These are phyloP conservation scores for Larimichthys polyactis DNA, from an alignment of 2,113 vertebrate genomes.

Conservation along the genomic window DNA sequence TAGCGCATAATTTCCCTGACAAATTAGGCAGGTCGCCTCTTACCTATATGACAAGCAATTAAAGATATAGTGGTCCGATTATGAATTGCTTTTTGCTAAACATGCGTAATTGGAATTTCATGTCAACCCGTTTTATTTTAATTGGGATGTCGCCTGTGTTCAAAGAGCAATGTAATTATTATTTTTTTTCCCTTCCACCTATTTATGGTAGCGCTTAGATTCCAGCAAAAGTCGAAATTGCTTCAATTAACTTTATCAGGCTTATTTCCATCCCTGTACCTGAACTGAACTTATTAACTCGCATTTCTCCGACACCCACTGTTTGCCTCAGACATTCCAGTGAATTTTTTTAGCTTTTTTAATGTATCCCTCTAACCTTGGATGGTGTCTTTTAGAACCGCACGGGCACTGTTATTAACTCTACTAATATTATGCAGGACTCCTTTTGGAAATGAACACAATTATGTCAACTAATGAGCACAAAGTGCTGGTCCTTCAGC, in stretches of 20 bases:
- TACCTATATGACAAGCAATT: slow-evolving; percentile 72
- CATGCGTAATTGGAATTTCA: slow-evolving; percentile 49
- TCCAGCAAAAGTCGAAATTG: slow-evolving; percentile 53
- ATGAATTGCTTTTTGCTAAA: slow-evolving; percentile 59
- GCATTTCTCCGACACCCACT: background rate
- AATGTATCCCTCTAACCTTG: background rate
- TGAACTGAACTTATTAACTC: slow-evolving; percentile 33
- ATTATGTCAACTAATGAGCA: background rate
- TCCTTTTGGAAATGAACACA: background rate
- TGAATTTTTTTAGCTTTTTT: background rate
- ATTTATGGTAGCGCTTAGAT: slow-evolving; percentile 18
- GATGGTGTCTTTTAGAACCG: background rate
- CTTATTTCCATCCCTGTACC: slow-evolving; percentile 35
- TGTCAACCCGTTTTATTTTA: slow-evolving; percentile 53
- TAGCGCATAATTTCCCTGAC: slow-evolving; percentile 38
- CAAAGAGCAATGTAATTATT: slow-evolving; percentile 70
- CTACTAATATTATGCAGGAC: background rate
- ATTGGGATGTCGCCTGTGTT: slow-evolving; percentile 54
- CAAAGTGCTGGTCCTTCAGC: background rate
- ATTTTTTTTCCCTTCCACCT: slow-evolving; percentile 21
- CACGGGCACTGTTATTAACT: background rate
- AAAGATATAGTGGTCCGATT: slow-evolving; percentile 45
- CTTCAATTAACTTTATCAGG: slow-evolving; percentile 68
- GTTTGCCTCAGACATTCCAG: background rate
- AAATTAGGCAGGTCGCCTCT: slow-evolving; percentile 50